Conservation (phyloP, 2,888 invertebrate species). For the Unio delphinus region DNA sequence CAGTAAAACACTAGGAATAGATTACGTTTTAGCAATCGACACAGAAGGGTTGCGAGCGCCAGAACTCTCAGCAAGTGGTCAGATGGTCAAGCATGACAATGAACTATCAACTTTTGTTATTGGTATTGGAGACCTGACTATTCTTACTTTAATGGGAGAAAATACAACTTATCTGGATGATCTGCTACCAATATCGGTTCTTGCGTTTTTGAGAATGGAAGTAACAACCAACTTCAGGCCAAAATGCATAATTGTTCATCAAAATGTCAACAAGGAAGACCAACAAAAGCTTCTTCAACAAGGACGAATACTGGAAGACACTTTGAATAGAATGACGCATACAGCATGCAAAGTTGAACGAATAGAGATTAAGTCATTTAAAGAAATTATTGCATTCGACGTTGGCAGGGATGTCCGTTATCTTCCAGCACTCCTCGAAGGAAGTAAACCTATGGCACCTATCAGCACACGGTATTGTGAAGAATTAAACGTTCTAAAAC, state of each 20-base stretch:
- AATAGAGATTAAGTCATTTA: constrained; percentile 3
- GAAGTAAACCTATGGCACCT: constrained; percentile 23
- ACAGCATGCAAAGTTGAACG: constrained; percentile 12
- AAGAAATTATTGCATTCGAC: constrained; percentile 19
- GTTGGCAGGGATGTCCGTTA: constrained; percentile 8
- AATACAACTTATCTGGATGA: constrained; percentile 15
- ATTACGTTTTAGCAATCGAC: constrained; percentile 21
- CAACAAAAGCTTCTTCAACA: constrained; percentile 8
- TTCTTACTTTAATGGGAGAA: constrained; percentile 18
- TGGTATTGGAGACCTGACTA: constrained; percentile 14
- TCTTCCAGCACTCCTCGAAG: constrained; percentile 16
- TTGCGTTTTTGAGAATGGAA: constrained; percentile 19
- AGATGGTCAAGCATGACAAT: constrained; percentile 12
- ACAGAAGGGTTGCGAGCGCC: constrained; percentile 24
- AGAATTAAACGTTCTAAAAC: constrained; percentile 2
- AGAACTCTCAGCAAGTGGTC: constrained; percentile 5
- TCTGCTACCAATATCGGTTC: constrained; percentile 14
- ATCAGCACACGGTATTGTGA: constrained; percentile 9
- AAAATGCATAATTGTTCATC: constrained; percentile 18
- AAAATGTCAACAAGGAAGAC: constrained; percentile 16
- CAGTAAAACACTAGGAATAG: background rate
- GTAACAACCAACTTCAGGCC: background rate
- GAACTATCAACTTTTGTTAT: constrained; percentile 20
- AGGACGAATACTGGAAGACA: constrained; percentile 7
- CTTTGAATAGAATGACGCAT: constrained; percentile 12